Conservation (phyloP, 2,888 invertebrate species). For the Bombylius discolor region DNA sequence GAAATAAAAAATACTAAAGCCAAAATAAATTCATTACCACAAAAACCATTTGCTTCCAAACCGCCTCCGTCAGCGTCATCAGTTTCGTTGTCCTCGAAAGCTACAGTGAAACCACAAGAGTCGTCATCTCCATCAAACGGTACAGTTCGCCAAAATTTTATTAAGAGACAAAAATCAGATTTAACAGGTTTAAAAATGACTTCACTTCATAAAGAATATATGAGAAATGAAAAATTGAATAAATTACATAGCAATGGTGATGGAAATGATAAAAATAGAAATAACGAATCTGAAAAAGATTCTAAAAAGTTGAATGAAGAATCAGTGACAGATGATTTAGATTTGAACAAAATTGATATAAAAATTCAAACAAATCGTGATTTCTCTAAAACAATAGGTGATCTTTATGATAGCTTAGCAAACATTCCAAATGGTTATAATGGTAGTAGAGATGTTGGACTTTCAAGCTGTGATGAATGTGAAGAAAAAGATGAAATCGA, state of each 20-base stretch:
- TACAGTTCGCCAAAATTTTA: conserved; percentile 21
- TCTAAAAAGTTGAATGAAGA: conserved; percentile 3
- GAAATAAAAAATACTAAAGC: conserved; percentile 34
- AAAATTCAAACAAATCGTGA: conserved; percentile 36
- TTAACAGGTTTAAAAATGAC: conserved; percentile 45
- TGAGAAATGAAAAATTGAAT: conserved; percentile 33
- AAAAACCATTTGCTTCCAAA: conserved; percentile 9
- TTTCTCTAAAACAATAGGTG: conserved; percentile 35
- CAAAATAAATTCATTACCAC: conserved; percentile 30
- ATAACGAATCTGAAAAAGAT: not conserved
- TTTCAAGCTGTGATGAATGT: conserved; percentile 41
- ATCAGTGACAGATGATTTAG: conserved; percentile 10
- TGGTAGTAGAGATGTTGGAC: conserved; percentile 14
- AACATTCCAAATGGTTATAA: conserved; percentile 18
- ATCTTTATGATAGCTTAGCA: conserved; percentile 30
- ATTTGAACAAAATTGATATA: conserved; percentile 32
- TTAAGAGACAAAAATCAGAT: conserved; percentile 46
- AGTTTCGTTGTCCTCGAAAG: not conserved
- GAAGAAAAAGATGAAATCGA: conserved; percentile 39
- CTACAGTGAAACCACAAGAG: not conserved
- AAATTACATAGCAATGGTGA: conserved; percentile 15
- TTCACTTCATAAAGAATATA: conserved; percentile 34
- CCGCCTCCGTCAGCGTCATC: not conserved
- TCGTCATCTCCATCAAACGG: conserved; percentile 7
- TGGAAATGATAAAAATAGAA: not conserved